Evolutionary conservation across 1,140 invertebrate genomes (phyloP), one percentile per base, ranked within the genome.

Genomic region (Liolophura sinensis): DNA sequence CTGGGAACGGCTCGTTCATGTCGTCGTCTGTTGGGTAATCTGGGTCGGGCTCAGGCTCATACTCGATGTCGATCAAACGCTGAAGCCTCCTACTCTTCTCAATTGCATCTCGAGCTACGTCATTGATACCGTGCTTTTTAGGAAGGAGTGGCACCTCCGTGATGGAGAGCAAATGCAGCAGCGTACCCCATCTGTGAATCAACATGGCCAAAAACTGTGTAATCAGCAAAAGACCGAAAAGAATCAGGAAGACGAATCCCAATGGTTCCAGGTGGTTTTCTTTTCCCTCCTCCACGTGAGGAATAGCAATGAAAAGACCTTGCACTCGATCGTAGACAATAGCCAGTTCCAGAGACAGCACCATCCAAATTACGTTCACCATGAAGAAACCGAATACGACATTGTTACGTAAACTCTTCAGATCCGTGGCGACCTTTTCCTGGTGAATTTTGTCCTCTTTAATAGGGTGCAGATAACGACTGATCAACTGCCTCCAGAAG

Each of bases 331-430:
- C 74, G 47, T 74, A 90, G 88, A 96, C 95, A 79, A 96, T 95
- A 88, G 48, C 18, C 22, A 64, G 24, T 1, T 97, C 90, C 88
- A 98, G 96, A 77, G 97, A 94, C 87, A 98, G 95, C 82, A 98
- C 90, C 73, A 99, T 94, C 90, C 98, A 99, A 72, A 98, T 90
- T 64, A 94, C 93, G 88, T 98, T 98, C 79, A 95, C 86, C 95
- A 99, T 98, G 88, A 97, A 95, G 88, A 98, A 98, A 63, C 90
- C 93, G 88, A 98, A 98, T 52, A 97, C 94, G 69, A 93, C 93
- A 80, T 92, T 91, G 86, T 97, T 94, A 82, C 96, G 89, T 74
- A 98, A 88, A 81, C 95, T 93, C 89, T 92, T 94, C 78, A 98
- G 88, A 86, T 95, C 93, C 82, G 87, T 85, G 78, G 92, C 90